Base-by-base conservation (phyloP, 2,113 vertebrate genomes). In the Seriola dumerili region DNA sequence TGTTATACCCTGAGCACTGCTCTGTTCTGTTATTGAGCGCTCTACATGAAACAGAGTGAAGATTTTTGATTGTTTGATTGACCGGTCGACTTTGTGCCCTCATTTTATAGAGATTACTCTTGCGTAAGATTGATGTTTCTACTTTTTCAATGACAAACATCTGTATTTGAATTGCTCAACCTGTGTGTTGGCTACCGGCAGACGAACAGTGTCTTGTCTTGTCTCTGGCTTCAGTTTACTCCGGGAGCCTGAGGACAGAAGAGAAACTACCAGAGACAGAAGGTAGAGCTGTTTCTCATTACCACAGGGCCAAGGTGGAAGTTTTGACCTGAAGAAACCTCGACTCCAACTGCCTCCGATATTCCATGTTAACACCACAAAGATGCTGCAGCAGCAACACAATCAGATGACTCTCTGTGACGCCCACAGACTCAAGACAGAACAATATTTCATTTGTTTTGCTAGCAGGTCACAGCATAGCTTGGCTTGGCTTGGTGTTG, bases 301-400 rank as follows among this genome's bases (percentile, higher is more conserved):
- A 81, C 17, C 71, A 64, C n/a, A 64, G 46, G 62, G 62, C 77
- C 68, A 76, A 84, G 52, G 77, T 81, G 57, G 72, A 85, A 40
- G 70, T 69, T 69, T 72, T 87, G 88, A 92, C 91, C 86, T 55
- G 55, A 75, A 59, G 79, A 82, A 83, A 93, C 84, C 86, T 78
- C 66, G 38, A 72, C 72, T 83, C 57, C 61, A 58, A 84, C 29
- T 67, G 77, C 25, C 46, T 52, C 61, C 42, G 63, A 70, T 78
- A 44, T 50, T 80, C 59, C 54, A 32, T 61, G 50, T 55, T 61
- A 72, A 62, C 61, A 62, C 46, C 16, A 78, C 76, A 68, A 78
- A 78, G 13, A 84, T 32, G 69, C 78, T 8, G 17, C 12, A 11
- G 8, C 74, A 69, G 63, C 52, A 42, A 61, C 52, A 83, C 74